Conservation (phyloP, 2,797 vertebrate genomes). For the Sebastes oblongus region DNA sequence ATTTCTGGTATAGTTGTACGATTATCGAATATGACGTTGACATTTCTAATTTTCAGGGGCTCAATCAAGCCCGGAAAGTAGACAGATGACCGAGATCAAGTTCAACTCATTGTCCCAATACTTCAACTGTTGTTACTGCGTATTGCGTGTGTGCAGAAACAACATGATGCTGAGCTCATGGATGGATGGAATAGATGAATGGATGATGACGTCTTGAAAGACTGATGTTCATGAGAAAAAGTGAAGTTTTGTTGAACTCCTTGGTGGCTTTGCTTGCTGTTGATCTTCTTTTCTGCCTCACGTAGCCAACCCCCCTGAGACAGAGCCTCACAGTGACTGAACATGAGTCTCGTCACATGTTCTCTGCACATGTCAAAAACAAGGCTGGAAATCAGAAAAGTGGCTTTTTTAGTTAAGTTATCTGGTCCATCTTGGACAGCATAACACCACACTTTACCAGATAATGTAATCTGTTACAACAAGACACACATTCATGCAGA, state of each 20-base stretch:
- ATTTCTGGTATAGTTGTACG: background rate
- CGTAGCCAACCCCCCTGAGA: background rate
- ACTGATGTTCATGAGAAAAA: conserved; percentile 70
- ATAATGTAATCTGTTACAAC: background rate
- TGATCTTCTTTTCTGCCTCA: background rate
- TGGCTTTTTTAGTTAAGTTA: background rate
- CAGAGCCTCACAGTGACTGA: background rate
- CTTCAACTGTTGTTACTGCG: background rate
- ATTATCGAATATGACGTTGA: background rate
- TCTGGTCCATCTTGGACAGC: background rate
- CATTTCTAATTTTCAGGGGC: background rate
- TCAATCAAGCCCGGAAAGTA: background rate
- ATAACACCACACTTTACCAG: background rate
- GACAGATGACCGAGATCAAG: background rate
- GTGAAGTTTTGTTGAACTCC: background rate
- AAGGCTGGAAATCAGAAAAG: background rate
- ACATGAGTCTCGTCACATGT: background rate
- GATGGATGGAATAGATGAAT: conserved; percentile 15
- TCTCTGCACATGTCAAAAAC: background rate
- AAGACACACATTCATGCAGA: background rate
- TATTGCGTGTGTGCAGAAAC: background rate
- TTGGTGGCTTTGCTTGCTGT: conserved; percentile 15
- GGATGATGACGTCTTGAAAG: conserved; percentile 73
- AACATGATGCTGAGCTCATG: background rate
- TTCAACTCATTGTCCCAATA: conserved; percentile 25